These are phyloP conservation scores for Hiodon alosoides DNA, from an alignment of 2,113 vertebrate species.

Conservation along the genomic window DNA sequence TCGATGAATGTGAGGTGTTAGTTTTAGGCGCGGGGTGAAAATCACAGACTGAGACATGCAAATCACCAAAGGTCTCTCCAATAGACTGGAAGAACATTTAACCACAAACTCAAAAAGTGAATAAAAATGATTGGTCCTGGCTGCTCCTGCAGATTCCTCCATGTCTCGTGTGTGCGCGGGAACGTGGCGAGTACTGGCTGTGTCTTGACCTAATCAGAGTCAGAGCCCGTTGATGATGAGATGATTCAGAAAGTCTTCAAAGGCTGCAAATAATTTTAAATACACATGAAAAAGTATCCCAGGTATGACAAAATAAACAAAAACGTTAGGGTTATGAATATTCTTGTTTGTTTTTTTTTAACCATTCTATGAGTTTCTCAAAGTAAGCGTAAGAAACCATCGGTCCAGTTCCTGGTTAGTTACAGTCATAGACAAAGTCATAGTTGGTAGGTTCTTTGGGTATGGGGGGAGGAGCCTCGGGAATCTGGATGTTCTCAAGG, in stretches of 20 bases:
- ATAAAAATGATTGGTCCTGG: background rate
- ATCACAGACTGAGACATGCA: too few species aligned
- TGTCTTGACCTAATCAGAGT: background rate
- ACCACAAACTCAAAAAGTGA: background rate
- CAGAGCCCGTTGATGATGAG: background rate
- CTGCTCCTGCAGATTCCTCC: background rate
- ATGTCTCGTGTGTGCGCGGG: background rate
- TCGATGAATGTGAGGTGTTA: background rate
- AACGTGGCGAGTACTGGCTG: background rate
- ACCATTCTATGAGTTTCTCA: conserved; percentile 30
- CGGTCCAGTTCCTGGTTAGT: conserved; percentile 60
- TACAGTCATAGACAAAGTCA: conserved; percentile 99
- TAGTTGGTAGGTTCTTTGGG: conserved; percentile 99
- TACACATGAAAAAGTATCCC: background rate
- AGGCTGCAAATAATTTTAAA: background rate
- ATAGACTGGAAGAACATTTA: background rate
- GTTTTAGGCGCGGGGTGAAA: too few species aligned
- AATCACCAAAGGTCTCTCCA: background rate
- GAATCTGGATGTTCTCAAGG: conserved; percentile 98
- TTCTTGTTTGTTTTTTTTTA: conserved; percentile 12
- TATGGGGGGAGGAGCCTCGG: conserved; percentile 93
- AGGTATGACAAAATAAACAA: background rate
- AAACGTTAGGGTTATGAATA: conserved; percentile 24
- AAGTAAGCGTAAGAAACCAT: conserved; percentile 31
- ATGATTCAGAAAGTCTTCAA: background rate